Conservation (phyloP, 2,797 vertebrate genomes). For the Loris lydekkerianus region DNA sequence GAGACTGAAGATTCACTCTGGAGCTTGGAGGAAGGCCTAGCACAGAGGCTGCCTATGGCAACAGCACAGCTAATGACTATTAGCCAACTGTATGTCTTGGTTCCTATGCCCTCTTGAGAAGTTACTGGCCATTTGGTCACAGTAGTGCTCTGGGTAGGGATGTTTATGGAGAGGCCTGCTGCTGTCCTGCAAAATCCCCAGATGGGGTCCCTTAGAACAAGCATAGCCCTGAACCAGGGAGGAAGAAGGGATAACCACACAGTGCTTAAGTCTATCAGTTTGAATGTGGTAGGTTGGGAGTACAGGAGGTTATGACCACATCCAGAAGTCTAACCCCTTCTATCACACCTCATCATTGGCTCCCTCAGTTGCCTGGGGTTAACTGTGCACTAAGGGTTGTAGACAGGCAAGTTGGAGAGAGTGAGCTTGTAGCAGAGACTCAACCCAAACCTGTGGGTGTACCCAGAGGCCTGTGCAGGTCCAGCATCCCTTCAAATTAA, state of each 20-base stretch:
- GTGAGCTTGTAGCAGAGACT: rapidly evolving
- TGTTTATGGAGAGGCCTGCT: not conserved
- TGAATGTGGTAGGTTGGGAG: not conserved
- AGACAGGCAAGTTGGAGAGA: not conserved
- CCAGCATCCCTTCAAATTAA: not conserved
- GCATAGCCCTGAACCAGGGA: not conserved
- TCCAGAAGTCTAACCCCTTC: not conserved
- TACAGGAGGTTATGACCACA: not conserved
- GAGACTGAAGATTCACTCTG: not conserved
- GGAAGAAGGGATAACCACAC: not conserved
- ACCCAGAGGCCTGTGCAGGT: not conserved
- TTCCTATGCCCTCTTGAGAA: not conserved
- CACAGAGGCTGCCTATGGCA: not conserved
- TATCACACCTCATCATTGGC: not conserved
- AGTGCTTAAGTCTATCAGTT: not conserved
- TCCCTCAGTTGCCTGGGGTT: not conserved
- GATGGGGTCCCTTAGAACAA: not conserved
- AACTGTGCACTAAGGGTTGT: not conserved
- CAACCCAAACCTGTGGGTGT: not conserved
- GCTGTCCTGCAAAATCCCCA: not conserved
- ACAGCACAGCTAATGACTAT: not conserved
- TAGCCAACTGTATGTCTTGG: not conserved
- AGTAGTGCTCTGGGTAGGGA: not conserved
- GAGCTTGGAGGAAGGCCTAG: not conserved
- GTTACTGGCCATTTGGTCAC: not conserved